Evolutionary conservation across 1,140 invertebrate genomes (phyloP), one percentile per base, ranked within the genome.

Genomic region (Sipha flava): DNA sequence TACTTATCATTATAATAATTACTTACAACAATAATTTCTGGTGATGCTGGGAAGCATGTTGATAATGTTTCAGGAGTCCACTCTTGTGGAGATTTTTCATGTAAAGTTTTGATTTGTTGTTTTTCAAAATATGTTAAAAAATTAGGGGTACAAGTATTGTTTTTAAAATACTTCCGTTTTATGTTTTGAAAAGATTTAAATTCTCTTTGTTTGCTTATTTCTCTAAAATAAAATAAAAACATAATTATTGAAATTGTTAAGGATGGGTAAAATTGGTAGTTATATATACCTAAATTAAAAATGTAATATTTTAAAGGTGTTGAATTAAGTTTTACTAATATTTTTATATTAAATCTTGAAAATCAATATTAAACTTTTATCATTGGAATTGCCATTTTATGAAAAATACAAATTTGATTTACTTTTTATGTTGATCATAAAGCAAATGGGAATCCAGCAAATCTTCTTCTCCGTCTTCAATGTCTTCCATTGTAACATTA

Each of bases 41-140:
- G 88, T 34, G 90, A 88, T 21, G 91, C 89, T 52, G 94, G 94
- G 88, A 95, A 96, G 84, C 92, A 91, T 83, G 94, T 89, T 7
- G 92, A 88, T 23, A 96, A 86, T 81, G 84, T 89, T 80, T 93
- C 89, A 4, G 89, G 83, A 3, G 89, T 91, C 93, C 93, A 96
- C 83, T 91, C 89, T 43, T 90, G 85, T 14, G 92, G 90, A 85
- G 93, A 87, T 18, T 86, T 86, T 26, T 86, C 81, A 83, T 93
- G 88, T 2, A 96, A 86, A 81, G 89, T 88, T 64, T 89, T 86
- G 64, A 96, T 95, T 85, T 95, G 90, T 85, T 94, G 89, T 84
- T 93, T 95, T 84, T 95, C 94, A 81, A 89, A 88, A 87, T 90
- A 94, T 1, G 93, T 94, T 77, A 96, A 83, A n/a, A 96, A 88